Base-by-base conservation (phyloP, 2,888 invertebrate species). In the Melinaea marsaeus region DNA sequence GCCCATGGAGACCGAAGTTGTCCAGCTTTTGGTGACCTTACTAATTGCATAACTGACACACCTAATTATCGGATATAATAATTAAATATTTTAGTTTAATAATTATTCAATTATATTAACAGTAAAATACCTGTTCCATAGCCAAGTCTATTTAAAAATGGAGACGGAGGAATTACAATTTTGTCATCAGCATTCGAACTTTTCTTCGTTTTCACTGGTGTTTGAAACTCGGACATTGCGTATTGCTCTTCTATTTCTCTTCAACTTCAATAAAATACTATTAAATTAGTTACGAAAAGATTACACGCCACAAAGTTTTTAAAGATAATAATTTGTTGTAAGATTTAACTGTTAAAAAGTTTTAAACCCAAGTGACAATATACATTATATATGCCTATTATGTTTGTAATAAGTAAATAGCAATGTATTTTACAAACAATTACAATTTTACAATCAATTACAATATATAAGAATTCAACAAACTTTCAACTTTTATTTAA, bases 1-100 rank as follows among this genome's bases (percentile, higher is more conserved):
- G 96, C 97, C 97, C 97, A 97, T 0, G 97, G 97, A 0, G 97
- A 97, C n/a, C 93, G 91, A 0, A 91, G 82, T 71, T 93, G 91
- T 6, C 95, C 94, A 1, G 92, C 91, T 71, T 91, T 88, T 0
- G 96, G 95, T 0, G 95, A 95, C 68, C 96, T 90, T 62, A 95
- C 92, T 67, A 96, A 79, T 70, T 95, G 93, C 84, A 95, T 95
- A 0, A 97, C 96, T 70, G 92, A 93, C 13, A 96, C 94, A 61
- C 96, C 95, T 95, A 65, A 13, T 4, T 11, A 37, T 34, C n/a
- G 6, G 46, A 59, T 5, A 56, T 9, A 11, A 55, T 11, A 37
- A n/a, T 3, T 22, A 45, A 60, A 11, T 11, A 3, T 48, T 13
- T 13, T 22, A 35, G 7, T 32, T n/a, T 42, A 34, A 22, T 7